These are phyloP conservation scores for Caretta caretta DNA, from an alignment of 2,113 vertebrate species.

Conservation along the genomic window DNA sequence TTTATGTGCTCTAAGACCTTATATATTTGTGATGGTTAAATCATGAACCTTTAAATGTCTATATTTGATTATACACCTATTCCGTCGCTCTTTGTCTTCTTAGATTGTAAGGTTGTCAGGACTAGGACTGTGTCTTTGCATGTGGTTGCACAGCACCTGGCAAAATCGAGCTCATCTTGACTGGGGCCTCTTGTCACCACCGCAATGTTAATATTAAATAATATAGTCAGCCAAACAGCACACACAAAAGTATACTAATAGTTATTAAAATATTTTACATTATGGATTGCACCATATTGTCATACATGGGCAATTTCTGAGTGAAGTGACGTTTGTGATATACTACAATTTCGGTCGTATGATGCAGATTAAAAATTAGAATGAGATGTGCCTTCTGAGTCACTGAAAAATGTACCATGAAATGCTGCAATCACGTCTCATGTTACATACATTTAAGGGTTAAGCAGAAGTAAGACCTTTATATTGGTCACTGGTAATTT, in stretches of 20 bases:
- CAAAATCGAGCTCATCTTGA: not conserved
- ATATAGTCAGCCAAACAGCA: not conserved
- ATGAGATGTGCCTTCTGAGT: not conserved
- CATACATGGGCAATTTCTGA: fast-evolving
- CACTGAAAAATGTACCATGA: fast-evolving
- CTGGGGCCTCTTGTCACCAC: not conserved
- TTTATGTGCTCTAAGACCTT: not conserved
- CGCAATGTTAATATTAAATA: fast-evolving
- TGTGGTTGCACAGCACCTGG: not conserved
- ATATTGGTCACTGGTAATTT: not conserved
- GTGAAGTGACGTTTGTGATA: not conserved
- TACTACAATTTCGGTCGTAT: not conserved
- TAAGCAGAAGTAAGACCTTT: not conserved
- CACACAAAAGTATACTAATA: fast-evolving
- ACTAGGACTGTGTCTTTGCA: not conserved
- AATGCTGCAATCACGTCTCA: not conserved
- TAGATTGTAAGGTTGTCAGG: not conserved
- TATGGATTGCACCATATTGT: fast-evolving
- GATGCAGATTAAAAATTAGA: not conserved
- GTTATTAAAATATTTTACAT: fast-evolving
- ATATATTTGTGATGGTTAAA: not conserved
- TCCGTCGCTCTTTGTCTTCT: not conserved
- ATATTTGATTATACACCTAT: fast-evolving
- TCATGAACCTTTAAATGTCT: fast-evolving
- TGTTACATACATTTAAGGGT: not conserved